phyloP scores from a whole-genome alignment of 2,113 vertebrate genomes.

The Aldabrachelys gigantea region DNA sequence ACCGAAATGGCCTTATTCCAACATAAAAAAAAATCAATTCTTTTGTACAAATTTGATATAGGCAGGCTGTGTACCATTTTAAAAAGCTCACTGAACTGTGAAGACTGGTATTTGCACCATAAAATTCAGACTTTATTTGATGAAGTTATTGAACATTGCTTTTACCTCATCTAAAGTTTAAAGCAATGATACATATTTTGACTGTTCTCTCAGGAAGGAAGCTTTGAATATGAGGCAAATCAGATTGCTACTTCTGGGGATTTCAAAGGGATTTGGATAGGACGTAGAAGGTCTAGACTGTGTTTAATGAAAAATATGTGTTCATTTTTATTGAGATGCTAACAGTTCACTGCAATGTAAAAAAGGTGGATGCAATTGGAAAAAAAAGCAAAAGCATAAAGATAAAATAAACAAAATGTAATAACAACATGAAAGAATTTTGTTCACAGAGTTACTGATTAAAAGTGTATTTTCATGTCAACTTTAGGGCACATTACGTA shows the following conservation, averaged over 20 bases:
- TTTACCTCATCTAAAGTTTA: slow-evolving; percentile 68
- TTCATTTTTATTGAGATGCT: slow-evolving; percentile 58
- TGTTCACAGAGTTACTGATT: slow-evolving; percentile 72
- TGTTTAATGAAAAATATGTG: slow-evolving; percentile 72
- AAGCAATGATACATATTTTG: slow-evolving; percentile 62
- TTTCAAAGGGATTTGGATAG: slow-evolving; percentile 60
- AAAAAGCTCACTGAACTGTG: slow-evolving; percentile 76
- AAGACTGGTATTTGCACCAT: slow-evolving; percentile 76
- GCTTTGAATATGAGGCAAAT: slow-evolving; percentile 60
- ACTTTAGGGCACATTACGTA: slow-evolving; percentile 60
- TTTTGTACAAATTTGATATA: slow-evolving; percentile 79
- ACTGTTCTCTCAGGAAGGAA: slow-evolving; percentile 56
- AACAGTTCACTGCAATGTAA: slow-evolving; percentile 23
- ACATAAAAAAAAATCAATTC: slow-evolving; percentile 77
- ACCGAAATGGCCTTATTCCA: slow-evolving; percentile 75
- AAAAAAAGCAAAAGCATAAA: slow-evolving; percentile 38
- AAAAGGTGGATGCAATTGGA: slow-evolving; percentile 42
- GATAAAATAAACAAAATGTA: slow-evolving; percentile 36
- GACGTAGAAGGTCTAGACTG: slow-evolving; percentile 36
- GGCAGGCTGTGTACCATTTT: slow-evolving; percentile 67
- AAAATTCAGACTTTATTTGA: slow-evolving; percentile 78
- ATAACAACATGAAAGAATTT: slow-evolving; percentile 73
- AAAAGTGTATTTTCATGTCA: slow-evolving; percentile 68
- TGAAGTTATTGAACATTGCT: slow-evolving; percentile 76
- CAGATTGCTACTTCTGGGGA: slow-evolving; percentile 48